Base-by-base conservation (phyloP, 2,888 invertebrate genomes). In the Prenolepis imparis region DNA sequence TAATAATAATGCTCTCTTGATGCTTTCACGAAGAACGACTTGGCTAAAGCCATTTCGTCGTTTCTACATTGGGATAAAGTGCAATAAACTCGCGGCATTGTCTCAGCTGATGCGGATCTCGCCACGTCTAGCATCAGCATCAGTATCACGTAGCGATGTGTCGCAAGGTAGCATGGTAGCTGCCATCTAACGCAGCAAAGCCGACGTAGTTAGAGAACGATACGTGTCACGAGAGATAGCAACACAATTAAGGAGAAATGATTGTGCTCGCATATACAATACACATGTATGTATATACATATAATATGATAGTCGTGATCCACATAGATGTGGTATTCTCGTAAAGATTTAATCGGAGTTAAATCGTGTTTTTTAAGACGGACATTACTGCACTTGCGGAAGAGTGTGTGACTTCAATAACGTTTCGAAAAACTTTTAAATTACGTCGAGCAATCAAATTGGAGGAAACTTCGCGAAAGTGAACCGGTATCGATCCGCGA, bases 161-260 rank as follows among this genome's bases (percentile, higher is more conserved):
- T 63, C 6, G 41, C 44, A 44, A 32, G 52, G 52, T 52, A 52
- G n/a, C 21, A 59, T 70, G 70, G 21, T 68, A 68, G 32, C 59
- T 70, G 72, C 72, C 44, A 70, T 80, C 59, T 59, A 70, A 72
- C 70, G 44, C 78, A 70, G 59, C 59, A 44, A 80, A 80, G 78
- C 59, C 78, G 12, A 80, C 39, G 59, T 70, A 78, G 78, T 70
- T 78, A 59, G 32, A 21, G 18, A 59, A 41, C 57, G 57, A 59
- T 44, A 72, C 78, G 59, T 77, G 77, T 77, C 68, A 28, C 59
- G 59, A 21, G 68, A 68, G 39, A 80, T 72, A 44, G 9, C 44
- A 44, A n/a, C 44, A 32, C 59, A 70, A 80, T 80, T 70, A 70
- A 61, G 44, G 32, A 44, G 59, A 59, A 70, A 78, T 57, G 32